phyloP scores from a whole-genome alignment of 2,113 vertebrate species.

The Chiloscyllium plagiosum region DNA sequence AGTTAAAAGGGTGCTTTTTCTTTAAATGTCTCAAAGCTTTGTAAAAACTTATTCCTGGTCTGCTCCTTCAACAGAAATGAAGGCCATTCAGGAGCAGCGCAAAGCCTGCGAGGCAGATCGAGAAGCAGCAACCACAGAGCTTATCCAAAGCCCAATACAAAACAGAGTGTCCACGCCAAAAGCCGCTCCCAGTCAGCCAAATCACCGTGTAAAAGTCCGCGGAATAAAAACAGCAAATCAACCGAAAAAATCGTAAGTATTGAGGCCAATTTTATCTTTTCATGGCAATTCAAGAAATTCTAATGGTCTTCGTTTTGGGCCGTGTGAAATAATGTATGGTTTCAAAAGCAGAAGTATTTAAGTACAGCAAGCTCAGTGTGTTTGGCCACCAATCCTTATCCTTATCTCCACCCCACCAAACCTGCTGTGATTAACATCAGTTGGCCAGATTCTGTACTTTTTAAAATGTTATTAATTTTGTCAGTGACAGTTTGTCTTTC shows the following conservation, averaged over 20 bases:
- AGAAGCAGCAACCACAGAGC: slow-evolving; percentile 51
- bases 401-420: neutral
- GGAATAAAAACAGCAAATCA: slow-evolving; percentile 67
- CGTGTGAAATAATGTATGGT: slow-evolving; percentile 47
- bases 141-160: slow-evolving; percentile 46
- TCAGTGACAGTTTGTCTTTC: neutral
- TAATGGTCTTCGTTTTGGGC: slow-evolving; percentile 47
- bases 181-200: slow-evolving; percentile 50
- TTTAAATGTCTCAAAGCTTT: neutral
- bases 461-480: neutral
- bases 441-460: neutral
- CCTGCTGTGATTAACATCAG: neutral
- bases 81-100: slow-evolving; percentile 60
- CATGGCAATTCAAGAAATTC: slow-evolving; percentile 43
- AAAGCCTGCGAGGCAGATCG: slow-evolving; percentile 53
- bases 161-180: slow-evolving; percentile 51
- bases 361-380: neutral
- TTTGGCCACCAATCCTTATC: too few relatives aligned
- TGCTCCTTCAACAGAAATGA: slow-evolving; percentile 54
- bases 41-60: neutral
- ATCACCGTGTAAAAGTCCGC: slow-evolving; percentile 59
- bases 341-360: slow-evolving; percentile 38
- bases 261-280: slow-evolving; percentile 23
- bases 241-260: slow-evolving; percentile 82
- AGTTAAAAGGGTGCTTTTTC: neutral